Percentiles rank a stretch among this genome's conserved stretches.
These are phyloP conservation scores for Sicus ferrugineus DNA, from an alignment of 2,888 invertebrate species.

Conservation along the genomic window DNA sequence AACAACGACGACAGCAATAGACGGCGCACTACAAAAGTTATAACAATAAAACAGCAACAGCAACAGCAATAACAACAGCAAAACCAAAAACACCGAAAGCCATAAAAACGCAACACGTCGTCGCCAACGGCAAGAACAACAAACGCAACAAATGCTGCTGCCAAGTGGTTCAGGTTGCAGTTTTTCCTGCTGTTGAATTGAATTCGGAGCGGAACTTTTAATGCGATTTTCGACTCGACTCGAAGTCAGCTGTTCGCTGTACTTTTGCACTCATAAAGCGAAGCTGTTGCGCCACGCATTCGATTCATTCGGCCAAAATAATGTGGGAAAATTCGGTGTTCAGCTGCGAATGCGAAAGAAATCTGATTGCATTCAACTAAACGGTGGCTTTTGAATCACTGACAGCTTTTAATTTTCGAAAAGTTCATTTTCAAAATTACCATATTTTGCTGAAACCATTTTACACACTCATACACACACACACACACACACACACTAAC, in stretches of 20 bases:
- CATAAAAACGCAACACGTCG: conserved; percentile 1
- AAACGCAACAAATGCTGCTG: not conserved
- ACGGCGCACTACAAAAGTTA: not conserved
- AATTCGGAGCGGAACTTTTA: not conserved
- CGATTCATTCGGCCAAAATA: not conserved
- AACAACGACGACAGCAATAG: not conserved
- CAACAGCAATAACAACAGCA: not conserved
- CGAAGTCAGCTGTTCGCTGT: not conserved
- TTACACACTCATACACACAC: too few relatives aligned
- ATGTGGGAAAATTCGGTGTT: not conserved
- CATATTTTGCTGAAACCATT: too few relatives aligned
- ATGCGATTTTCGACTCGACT: not conserved
- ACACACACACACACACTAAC: too few relatives aligned
- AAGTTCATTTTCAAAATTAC: too few relatives aligned
- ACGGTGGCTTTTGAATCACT: too few relatives aligned
- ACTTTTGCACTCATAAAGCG: too few relatives aligned
- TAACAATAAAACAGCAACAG: not conserved
- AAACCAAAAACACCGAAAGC: not conserved
- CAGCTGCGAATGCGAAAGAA: too few relatives aligned
- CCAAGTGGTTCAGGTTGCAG: not conserved
- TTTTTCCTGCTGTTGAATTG: not conserved
- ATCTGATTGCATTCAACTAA: too few relatives aligned
- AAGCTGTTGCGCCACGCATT: not conserved
- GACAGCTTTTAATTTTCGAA: too few relatives aligned
- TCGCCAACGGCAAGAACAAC: not conserved